These are phyloP conservation scores for Zygogramma bicolorata DNA, from an alignment of 2,888 invertebrate species.

Conservation along the genomic window DNA sequence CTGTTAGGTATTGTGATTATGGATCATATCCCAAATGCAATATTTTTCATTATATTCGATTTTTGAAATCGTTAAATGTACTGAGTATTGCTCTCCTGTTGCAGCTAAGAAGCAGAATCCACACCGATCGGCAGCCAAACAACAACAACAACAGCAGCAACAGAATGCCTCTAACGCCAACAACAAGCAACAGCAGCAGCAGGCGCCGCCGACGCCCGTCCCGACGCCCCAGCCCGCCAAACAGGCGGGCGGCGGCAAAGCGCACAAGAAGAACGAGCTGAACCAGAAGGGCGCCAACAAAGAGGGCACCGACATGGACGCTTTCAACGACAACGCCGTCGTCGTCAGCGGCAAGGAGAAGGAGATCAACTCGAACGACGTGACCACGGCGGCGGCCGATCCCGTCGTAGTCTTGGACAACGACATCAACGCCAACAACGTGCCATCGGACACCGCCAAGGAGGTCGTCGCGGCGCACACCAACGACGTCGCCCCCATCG, in stretches of 20 bases:
- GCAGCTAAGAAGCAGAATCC: slow-evolving; percentile 61
- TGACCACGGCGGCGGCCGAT: not conserved
- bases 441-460: slow-evolving; percentile 7
- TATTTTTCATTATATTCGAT: too few species aligned
- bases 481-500: slow-evolving; percentile 11
- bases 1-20: too few species aligned
- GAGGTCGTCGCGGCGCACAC: not conserved
- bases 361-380: slow-evolving; percentile 47
- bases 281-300: slow-evolving; percentile 72
- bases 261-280: slow-evolving; percentile 69
- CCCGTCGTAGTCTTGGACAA: not conserved
- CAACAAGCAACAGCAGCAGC: slow-evolving; percentile 40
- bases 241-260: slow-evolving; percentile 63
- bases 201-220: slow-evolving; percentile 40
- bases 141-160: slow-evolving; percentile 40
- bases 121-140: slow-evolving; percentile 47
- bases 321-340: slow-evolving; percentile 66
- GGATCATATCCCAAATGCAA: too few species aligned
- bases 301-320: slow-evolving; percentile 74
- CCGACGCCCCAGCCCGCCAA: slow-evolving; percentile 64
- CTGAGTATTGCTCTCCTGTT: too few species aligned
- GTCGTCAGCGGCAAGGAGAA: not conserved
- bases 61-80: too few species aligned
- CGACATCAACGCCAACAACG: slow-evolving; percentile 28
- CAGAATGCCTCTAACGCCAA: slow-evolving; percentile 30